Evolutionary conservation across 2,888 invertebrate genomes (phyloP).

Genomic region (Cerceris rybyensis): DNA sequence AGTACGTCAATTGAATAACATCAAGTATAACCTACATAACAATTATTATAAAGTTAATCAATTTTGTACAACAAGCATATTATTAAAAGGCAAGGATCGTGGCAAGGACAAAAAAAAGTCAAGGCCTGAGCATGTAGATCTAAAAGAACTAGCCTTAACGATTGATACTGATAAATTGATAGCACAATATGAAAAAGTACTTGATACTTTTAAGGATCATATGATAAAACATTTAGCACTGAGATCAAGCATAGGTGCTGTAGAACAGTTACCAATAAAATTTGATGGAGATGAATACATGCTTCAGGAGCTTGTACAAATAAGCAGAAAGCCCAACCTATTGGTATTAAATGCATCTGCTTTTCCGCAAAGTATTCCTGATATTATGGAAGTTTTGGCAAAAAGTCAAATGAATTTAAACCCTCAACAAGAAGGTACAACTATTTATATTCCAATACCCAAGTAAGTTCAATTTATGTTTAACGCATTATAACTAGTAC

Average conservation of each 20-base stretch:
- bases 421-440: slow-evolving; percentile 97
- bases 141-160: slow-evolving; percentile 87
- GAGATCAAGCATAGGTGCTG: slow-evolving; percentile 90
- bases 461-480: slow-evolving; percentile 84
- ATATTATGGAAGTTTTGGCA: slow-evolving; percentile 88
- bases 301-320: slow-evolving; percentile 94
- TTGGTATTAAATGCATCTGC: slow-evolving; percentile 92
- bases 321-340: slow-evolving; percentile 93
- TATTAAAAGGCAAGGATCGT: slow-evolving; percentile 69
- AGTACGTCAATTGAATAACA: too few species aligned
- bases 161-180: slow-evolving; percentile 88
- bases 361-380: slow-evolving; percentile 93
- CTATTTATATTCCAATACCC: slow-evolving; percentile 93
- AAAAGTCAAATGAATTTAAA: slow-evolving; percentile 95
- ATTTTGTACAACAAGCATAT: slow-evolving; percentile 40
- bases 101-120: slow-evolving; percentile 74
- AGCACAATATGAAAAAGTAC: slow-evolving; percentile 85
- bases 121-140: slow-evolving; percentile 86
- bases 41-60: not conserved
- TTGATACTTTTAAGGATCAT: slow-evolving; percentile 90
- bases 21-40: too few species aligned
- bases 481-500: slow-evolving; percentile 30
- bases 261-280: slow-evolving; percentile 89
- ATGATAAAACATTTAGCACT: slow-evolving; percentile 91
- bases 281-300: slow-evolving; percentile 92